These are phyloP conservation scores for Sminthurides aquaticus DNA, from an alignment of 2,888 invertebrate species.

Conservation along the genomic window DNA sequence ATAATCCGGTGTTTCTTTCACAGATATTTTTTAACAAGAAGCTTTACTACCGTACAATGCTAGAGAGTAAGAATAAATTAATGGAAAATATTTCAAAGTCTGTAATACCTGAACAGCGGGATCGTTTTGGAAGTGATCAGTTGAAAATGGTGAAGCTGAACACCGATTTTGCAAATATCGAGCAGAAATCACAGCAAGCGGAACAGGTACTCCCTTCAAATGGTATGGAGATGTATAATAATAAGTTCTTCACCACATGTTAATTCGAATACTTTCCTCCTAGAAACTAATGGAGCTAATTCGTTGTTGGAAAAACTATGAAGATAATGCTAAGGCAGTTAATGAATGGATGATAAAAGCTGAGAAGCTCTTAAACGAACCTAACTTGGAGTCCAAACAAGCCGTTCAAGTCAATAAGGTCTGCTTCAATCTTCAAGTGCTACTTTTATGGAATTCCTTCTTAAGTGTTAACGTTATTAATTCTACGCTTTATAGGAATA, in stretches of 20 bases:
- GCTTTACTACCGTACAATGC: slow-evolving; percentile 83
- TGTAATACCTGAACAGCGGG: slow-evolving; percentile 64
- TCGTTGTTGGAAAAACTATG: slow-evolving; percentile 76
- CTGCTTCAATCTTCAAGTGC: no score
- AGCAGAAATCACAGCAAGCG: slow-evolving; percentile 65
- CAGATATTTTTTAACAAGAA: slow-evolving; percentile 73
- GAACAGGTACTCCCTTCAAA: slow-evolving; percentile 53
- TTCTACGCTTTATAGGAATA: slow-evolving; percentile 53
- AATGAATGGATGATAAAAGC: slow-evolving; percentile 82
- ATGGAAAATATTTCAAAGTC: slow-evolving; percentile 76
- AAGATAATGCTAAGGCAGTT: slow-evolving; percentile 67
- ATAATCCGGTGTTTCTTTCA: slow-evolving; percentile 29
- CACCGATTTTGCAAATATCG: slow-evolving; percentile 71
- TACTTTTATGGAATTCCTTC: no score
- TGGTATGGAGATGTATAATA: background rate
- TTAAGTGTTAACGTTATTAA: no score
- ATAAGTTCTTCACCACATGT: background rate
- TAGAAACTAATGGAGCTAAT: slow-evolving; percentile 66
- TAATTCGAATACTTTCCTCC: slow-evolving; percentile 7
- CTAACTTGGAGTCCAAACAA: slow-evolving; percentile 68
- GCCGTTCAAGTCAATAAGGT: slow-evolving; percentile 72
- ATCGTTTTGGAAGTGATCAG: slow-evolving; percentile 61
- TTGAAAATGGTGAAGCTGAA: slow-evolving; percentile 70
- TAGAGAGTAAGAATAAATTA: slow-evolving; percentile 91
- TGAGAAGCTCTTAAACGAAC: slow-evolving; percentile 70